Evolutionary conservation across 2,113 vertebrate species (phyloP).

Genomic region (Oryzias woworae): DNA sequence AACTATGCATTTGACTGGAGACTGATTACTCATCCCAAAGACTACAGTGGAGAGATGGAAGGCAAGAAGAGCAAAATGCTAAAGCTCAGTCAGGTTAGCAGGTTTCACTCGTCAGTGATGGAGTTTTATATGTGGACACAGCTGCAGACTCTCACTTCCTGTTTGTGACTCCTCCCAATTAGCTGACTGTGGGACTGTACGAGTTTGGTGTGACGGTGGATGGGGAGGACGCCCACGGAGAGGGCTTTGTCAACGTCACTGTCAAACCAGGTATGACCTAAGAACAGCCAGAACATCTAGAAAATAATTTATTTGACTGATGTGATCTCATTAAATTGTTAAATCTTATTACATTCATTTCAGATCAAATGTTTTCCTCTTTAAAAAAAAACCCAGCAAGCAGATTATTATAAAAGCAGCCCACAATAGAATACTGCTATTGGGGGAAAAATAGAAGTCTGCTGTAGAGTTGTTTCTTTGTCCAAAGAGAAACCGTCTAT

Average conservation of each 20-base stretch:
- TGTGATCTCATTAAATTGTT: no score
- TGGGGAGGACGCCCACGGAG: constrained; percentile 83
- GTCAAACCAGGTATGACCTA: constrained; percentile 88
- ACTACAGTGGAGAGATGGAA: constrained; percentile 94
- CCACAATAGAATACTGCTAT: no score
- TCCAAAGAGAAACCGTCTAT: no score
- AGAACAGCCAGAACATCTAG: background rate
- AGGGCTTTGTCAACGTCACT: constrained; percentile 94
- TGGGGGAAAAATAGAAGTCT: no score
- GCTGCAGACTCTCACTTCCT: constrained; percentile 7
- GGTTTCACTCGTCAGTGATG: background rate
- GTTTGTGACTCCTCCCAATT: constrained; percentile 21
- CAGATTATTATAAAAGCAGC: no score
- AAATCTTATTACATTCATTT: no score
- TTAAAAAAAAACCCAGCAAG: no score
- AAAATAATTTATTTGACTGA: background rate
- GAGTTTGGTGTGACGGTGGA: constrained; percentile 90
- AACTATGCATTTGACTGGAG: constrained; percentile 90
- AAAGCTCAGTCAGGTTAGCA: constrained; percentile 88
- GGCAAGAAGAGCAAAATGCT: constrained; percentile 84
- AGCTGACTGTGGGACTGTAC: constrained; percentile 95
- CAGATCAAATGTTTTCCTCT: no score
- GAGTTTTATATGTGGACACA: background rate
- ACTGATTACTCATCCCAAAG: constrained; percentile 90
- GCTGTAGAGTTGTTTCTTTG: no score